Conservation (phyloP, 2,888 invertebrate genomes). For the Amiota mariae region DNA sequence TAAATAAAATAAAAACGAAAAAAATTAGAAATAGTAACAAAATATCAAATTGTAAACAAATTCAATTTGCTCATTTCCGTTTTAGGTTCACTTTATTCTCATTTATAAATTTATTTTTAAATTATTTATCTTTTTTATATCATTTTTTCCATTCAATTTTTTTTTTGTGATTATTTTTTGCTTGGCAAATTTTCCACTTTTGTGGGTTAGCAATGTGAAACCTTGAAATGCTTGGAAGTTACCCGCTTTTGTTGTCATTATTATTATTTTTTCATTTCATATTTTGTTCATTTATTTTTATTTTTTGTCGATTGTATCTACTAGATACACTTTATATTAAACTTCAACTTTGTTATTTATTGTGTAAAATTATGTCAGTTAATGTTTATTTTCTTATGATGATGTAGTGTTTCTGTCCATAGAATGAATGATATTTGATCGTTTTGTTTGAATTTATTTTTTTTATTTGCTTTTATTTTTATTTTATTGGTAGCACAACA, state of each 20-base stretch:
- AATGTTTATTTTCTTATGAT: constrained; percentile 2
- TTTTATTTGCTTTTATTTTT: not conserved
- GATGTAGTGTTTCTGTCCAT: not conserved
- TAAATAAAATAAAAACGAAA: not conserved
- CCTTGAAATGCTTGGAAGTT: constrained; percentile 47
- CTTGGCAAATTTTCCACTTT: constrained; percentile 31
- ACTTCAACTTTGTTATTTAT: not conserved
- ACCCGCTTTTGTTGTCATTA: constrained; percentile 42
- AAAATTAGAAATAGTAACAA: too few species aligned
- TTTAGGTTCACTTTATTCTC: constrained; percentile 43
- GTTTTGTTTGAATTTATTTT: not conserved
- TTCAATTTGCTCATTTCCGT: constrained; percentile 43
- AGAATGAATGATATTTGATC: not conserved
- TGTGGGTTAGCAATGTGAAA: constrained; percentile 60
- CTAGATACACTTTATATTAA: constrained; percentile 4
- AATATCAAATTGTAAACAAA: constrained; percentile 13
- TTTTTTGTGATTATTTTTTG: constrained; percentile 30
- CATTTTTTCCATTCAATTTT: constrained; percentile 55
- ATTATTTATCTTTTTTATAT: constrained; percentile 40
- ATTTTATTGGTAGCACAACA: not conserved
- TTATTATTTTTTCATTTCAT: constrained; percentile 31
- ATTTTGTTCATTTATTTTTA: constrained; percentile 14
- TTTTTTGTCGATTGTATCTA: constrained; percentile 33
- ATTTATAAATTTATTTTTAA: constrained; percentile 13
- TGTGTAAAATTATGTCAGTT: constrained; percentile 14